phyloP scores from a whole-genome alignment of 2,797 vertebrate genomes.

The Cynodonichthys magdalenae region DNA sequence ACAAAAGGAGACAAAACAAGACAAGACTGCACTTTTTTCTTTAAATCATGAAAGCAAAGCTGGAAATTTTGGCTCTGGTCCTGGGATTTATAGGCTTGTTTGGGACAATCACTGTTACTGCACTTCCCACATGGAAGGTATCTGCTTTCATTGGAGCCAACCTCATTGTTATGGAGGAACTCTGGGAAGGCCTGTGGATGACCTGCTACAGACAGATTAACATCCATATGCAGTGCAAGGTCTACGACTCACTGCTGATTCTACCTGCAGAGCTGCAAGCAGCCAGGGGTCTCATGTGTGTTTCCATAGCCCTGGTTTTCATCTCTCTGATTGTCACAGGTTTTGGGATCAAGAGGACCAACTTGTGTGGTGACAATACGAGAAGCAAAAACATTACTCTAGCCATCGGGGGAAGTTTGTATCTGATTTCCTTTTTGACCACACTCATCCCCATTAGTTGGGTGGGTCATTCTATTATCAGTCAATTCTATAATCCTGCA shows the following conservation, averaged over 20 bases:
- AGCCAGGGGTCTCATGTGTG: constrained; percentile 83
- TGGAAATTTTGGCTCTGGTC: constrained; percentile 78
- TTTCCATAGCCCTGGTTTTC: constrained; percentile 75
- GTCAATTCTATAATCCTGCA: constrained; percentile 81
- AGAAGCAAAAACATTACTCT: constrained; percentile 78
- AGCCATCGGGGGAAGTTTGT: constrained; percentile 77
- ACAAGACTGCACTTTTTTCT: background rate
- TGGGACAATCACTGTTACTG: constrained; percentile 80
- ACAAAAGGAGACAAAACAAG: background rate
- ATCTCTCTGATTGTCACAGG: constrained; percentile 71
- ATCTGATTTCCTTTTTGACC: constrained; percentile 75
- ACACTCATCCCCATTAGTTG: constrained; percentile 86
- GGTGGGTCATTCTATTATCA: constrained; percentile 80
- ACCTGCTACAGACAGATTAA: constrained; percentile 83
- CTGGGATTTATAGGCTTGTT: constrained; percentile 80
- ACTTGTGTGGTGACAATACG: constrained; percentile 68
- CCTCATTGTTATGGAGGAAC: constrained; percentile 85
- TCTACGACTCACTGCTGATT: constrained; percentile 85
- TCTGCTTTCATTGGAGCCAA: constrained; percentile 88
- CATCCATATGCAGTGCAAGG: constrained; percentile 89
- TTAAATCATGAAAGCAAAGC: constrained; percentile 65
- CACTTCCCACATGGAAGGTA: constrained; percentile 88
- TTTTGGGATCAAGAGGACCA: constrained; percentile 78
- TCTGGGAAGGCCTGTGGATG: constrained; percentile 92
- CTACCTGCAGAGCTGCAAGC: constrained; percentile 85